Conservation (phyloP, 2,113 vertebrate species). For the Electrona antarctica region DNA sequence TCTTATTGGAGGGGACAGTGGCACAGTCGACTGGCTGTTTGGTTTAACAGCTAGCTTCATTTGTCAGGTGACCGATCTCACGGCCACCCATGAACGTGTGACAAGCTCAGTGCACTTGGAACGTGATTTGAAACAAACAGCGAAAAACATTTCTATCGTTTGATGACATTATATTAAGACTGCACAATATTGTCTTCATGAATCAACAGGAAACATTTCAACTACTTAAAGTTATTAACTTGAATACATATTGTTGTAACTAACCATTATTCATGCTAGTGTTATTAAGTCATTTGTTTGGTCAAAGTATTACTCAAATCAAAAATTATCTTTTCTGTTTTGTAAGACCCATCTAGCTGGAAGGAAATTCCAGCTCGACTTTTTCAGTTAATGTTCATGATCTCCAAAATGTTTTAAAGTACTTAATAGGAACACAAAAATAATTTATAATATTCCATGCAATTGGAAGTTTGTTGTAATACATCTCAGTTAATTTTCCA, state of each 20-base stretch:
- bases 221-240: constrained; percentile 29
- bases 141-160: constrained; percentile 23
- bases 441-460: background rate
- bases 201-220: constrained; percentile 33
- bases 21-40: constrained; percentile 3
- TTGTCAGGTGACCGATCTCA: constrained; percentile 1
- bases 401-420: constrained; percentile 19
- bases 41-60: background rate
- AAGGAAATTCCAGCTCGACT: background rate
- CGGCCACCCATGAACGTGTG: background rate
- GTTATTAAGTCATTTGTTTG: background rate
- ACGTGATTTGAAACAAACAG: constrained; percentile 50
- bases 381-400: constrained; percentile 8
- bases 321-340: background rate
- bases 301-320: constrained; percentile 2
- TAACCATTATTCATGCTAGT: background rate
- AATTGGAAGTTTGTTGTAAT: background rate
- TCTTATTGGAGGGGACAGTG: background rate
- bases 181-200: constrained; percentile 4
- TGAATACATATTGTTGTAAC: constrained; percentile 17
- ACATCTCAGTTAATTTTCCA: background rate
- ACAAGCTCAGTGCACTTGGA: constrained; percentile 30
- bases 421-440: constrained; percentile 1
- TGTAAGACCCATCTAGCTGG: constrained; percentile 38
- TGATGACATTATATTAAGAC: constrained; percentile 8